Conservation (phyloP, 2,113 vertebrate species). For the Thinocorus orbignyianus region DNA sequence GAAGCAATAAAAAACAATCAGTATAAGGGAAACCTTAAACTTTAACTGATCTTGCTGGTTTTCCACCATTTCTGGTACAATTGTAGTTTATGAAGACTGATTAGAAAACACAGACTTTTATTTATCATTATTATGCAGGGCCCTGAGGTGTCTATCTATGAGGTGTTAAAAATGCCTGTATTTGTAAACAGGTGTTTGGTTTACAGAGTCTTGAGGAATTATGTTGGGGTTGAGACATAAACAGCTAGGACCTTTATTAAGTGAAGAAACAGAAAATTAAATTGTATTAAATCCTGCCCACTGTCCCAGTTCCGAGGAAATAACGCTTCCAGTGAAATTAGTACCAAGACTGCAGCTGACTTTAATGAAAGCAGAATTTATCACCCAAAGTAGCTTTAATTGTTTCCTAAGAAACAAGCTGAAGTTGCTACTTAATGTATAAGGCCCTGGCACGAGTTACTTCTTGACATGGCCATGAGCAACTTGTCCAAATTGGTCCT, state of each 20-base stretch:
- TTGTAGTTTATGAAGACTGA: not conserved
- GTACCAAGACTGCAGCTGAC: not conserved
- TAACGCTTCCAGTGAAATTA: not conserved
- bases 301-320: not conserved
- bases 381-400: not conserved
- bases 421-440: not conserved
- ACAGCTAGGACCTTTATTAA: not conserved
- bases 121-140: not conserved
- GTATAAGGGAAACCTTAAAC: not conserved
- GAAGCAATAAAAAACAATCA: not conserved
- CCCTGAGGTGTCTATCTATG: not conserved
- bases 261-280: not conserved
- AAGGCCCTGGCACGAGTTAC: not conserved
- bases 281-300: not conserved
- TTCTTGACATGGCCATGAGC: not conserved
- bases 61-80: not conserved
- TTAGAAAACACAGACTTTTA: not conserved
- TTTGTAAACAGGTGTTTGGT: not conserved
- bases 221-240: not conserved
- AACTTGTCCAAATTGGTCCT: not conserved
- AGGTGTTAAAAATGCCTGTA: not conserved
- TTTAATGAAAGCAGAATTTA: not conserved
- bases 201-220: not conserved
- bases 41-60: not conserved
- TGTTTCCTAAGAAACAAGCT: not conserved